A percentile compares a stretch with the other conserved stretches of the same genome.
These are phyloP conservation scores for Euwallacea similis DNA, from an alignment of 1,140 invertebrate species.

Conservation along the genomic window DNA sequence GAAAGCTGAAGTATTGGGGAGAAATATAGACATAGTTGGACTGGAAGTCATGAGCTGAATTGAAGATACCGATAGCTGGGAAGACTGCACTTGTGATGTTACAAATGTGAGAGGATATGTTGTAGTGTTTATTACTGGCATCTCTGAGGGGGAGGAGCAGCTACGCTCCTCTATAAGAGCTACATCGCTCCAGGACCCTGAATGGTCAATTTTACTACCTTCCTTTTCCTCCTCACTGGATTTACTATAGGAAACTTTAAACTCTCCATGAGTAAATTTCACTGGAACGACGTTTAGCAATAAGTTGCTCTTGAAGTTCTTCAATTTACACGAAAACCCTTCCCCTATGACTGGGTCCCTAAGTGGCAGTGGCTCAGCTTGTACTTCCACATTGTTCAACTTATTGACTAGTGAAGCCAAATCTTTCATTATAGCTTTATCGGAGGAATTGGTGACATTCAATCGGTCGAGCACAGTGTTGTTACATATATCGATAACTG, in stretches of 20 bases:
- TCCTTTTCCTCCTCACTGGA: not conserved
- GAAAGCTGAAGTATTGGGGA: slow-evolving; percentile 9
- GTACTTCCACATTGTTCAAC: not conserved
- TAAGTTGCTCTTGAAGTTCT: slow-evolving; percentile 29
- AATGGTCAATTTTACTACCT: not conserved
- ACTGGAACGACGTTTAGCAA: slow-evolving; percentile 16
- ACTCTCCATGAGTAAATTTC: slow-evolving; percentile 7
- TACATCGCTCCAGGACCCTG: slow-evolving; percentile 14
- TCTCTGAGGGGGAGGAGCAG: not conserved
- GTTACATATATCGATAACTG: slow-evolving; percentile 28
- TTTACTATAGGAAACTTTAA: slow-evolving; percentile 11
- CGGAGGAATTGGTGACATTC: slow-evolving; percentile 4
- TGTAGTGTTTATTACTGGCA: not conserved
- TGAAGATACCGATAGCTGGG: slow-evolving; percentile 17
- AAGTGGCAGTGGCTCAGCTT: not conserved
- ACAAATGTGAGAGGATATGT: slow-evolving; percentile 19
- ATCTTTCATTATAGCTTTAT: slow-evolving; percentile 28
- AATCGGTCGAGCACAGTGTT: slow-evolving; percentile 17
- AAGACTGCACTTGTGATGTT: slow-evolving; percentile 20
- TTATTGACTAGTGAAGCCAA: slow-evolving; percentile 1
- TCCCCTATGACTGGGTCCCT: not conserved
- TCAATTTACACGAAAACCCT: slow-evolving; percentile 14
- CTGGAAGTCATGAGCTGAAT: slow-evolving; percentile 19
- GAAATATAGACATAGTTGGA: slow-evolving; percentile 26
- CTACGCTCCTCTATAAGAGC: slow-evolving; percentile 1